Base-by-base conservation (phyloP, 2,797 vertebrate species). In the Acanthurus tractus region DNA sequence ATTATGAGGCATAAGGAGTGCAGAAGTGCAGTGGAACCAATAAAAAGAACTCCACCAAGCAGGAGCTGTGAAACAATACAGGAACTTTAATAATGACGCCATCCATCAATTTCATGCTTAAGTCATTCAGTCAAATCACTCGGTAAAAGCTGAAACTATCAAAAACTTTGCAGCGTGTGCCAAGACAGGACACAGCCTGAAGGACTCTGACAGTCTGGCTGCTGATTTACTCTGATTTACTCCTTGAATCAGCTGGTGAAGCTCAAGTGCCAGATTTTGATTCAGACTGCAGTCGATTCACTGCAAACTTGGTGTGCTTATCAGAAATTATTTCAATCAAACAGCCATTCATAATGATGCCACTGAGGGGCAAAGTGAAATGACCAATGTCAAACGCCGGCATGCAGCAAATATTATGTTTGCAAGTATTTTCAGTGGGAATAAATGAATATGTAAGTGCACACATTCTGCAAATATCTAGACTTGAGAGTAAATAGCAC, bases 11-110 rank as follows among this genome's bases (percentile, higher is more conserved):
- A 80, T 78, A 63, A 75, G 61, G 46, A 65, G 78, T 48, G 73
- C 58, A 81, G 80, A 75, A 48, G 68, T 62, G 82, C 79, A 79
- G 23, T 5, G 44, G 54, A 45, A 70, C 20, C 61, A 40, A 58
- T 34, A 34, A 86, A 86, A 88, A 83, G 63, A 85, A 82, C 73
- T 85, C 69, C 52, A 70, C 57, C 45, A 71, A 81, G 79, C 78
- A 71, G 69, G 22, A 52, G 70, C 75, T 81, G 76, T 45, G 68
- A 64, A 59, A 59, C 79, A 64, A 53, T 74, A 48, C 59, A 22
- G 65, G 76, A 58, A 66, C 36, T 71, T 81, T 74, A 71, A 81
- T 79, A 79, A 87, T 69, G 59, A 76, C 63, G 46, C 50, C 38
- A 68, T 74, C 53, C 74, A 57, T 50, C 44, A 63, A 44, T 66